Evolutionary conservation across 2,113 vertebrate species (phyloP), one percentile per base, ranked within the genome.

Genomic region (Seriola rivoliana): DNA sequence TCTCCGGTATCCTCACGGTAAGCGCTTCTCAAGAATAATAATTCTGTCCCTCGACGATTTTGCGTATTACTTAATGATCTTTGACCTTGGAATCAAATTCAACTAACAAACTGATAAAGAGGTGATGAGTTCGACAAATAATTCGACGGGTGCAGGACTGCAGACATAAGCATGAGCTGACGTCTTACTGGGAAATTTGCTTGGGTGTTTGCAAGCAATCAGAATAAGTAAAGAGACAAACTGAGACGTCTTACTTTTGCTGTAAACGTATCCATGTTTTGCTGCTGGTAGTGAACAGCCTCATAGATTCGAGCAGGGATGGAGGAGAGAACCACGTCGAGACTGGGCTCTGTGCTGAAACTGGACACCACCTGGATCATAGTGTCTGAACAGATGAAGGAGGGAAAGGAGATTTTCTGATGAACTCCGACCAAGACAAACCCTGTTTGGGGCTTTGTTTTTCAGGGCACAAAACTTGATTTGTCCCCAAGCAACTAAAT

Each of bases 281-380:
- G 96, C 68, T 96, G 96, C 73, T 98, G 89, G 90, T 95, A 92
- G 1, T 80, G 92, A 82, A 99, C 92, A 5, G 96, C 98, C 69
- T 97, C 97, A 0, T 96, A 94, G 44, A 99, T 96, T 75, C 95
- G 96, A 65, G 92, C 8, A 16, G 97, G 97, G 71, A 98, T 95
- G 1, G 95, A 95, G 55, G 96, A 95, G 12, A 99, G 93, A 4
- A 97, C 95, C 2, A 90, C 90, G n/a, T 97, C 98, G 0, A 97
- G 92, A 0, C 96, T 96, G 77, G 96, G 94, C 0, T 96, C 94
- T 0, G 95, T 95, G 57, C 96, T 96, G 66, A 99, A 97, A n/a
- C 97, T 96, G 44, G 96, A 95, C 0, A 96, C 97, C 91, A 98
- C 96, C 71, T 96, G 87, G 0, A 97, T 91, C 95, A 98, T 94